These are phyloP conservation scores for Poeciliopsis gracilis DNA, from an alignment of 2,797 vertebrate species.

Conservation along the genomic window DNA sequence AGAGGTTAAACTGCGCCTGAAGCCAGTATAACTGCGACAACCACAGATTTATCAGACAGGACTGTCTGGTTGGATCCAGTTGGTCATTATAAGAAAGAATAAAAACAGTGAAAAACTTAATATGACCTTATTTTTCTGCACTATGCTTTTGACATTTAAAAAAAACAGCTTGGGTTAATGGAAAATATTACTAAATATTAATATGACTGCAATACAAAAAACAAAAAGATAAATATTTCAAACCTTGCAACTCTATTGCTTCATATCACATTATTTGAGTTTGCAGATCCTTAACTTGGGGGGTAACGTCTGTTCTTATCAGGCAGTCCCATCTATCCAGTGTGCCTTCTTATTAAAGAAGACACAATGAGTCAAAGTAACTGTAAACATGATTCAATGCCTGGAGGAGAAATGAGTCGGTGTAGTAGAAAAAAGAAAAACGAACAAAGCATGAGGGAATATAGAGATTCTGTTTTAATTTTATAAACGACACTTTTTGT, in stretches of 20 bases:
- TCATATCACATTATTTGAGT: not conserved
- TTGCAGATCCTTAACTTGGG: not conserved
- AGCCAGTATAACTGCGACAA: not conserved
- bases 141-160: not conserved
- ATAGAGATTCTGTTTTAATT: conserved; percentile 12
- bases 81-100: not conserved
- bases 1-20: not conserved
- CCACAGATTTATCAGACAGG: not conserved
- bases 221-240: not conserved
- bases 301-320: not conserved
- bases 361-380: not conserved
- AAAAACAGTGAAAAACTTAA: not conserved
- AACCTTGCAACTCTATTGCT: not conserved
- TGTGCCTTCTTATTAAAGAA: not conserved
- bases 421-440: not conserved
- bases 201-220: not conserved
- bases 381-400: conserved; percentile 10
- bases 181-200: not conserved
- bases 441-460: conserved; percentile 2
- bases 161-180: not conserved
- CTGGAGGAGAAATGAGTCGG: not conserved
- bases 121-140: not conserved
- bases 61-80: not conserved
- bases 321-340: not conserved
- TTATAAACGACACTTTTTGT: not conserved